Base-by-base conservation (phyloP, 2,888 invertebrate species). In the Trichopoda pennipes region DNA sequence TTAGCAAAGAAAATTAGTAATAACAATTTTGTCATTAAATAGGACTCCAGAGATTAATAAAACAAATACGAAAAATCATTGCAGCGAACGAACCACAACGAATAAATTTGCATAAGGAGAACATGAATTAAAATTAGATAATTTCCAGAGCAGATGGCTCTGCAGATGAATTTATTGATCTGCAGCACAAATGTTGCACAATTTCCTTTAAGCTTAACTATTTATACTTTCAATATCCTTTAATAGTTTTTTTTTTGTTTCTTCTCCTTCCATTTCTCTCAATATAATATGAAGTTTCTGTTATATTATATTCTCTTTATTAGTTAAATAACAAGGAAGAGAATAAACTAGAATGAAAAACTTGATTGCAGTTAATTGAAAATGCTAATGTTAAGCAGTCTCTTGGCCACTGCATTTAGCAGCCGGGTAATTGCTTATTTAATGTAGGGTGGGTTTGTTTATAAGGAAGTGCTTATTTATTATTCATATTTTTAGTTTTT, bases 401-500 rank as follows among this genome's bases (percentile, higher is more conserved):
- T 10, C 0, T 55, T 16, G 44, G 32, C 49, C 1, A 19, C 35
- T 56, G 55, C 56, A 21, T 56, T 21, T 32, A 3, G 49, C 49
- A 49, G n/a, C 16, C 7, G 64, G 19, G n/a, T 49, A 17, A 17
- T 49, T 17, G 10, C 47, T 49, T 17, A 8, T 49, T 17, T 17
- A 19, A 49, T 38, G 38, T 38, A 10, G 47, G n/a, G 1, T 47
- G 28, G 35, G 3, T 44, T 47, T 17, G 35, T 35, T 42, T 17
- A n/a, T 6, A 12, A 74, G 56, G 64, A 81, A 56, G 28, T 47
- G 42, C 68, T 82, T 19, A 82, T 82, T 82, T 72, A 53, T 35
- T 73, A 82, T 82, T 75, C 82, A 79, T 75, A 79, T 72, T 79
- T 81, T 66, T 63, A 68, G 51, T 53, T 79, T 58, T 76, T 72